These are phyloP conservation scores for Pseudolycoriella hygida DNA, from an alignment of 2,888 invertebrate genomes.

Conservation along the genomic window DNA sequence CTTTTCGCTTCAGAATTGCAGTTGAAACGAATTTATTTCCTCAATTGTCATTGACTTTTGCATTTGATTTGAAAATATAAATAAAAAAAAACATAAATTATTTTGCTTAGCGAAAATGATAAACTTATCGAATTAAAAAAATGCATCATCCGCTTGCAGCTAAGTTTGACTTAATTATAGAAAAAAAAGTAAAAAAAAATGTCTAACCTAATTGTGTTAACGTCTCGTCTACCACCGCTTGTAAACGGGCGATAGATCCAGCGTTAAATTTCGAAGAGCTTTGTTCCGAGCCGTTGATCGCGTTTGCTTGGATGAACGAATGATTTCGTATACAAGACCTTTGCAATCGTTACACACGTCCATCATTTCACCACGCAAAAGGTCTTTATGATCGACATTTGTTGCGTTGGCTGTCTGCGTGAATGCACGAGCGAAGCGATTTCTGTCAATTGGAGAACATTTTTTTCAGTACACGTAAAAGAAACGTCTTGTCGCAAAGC, in stretches of 20 bases:
- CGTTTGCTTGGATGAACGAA: slow-evolving; percentile 70
- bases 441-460: slow-evolving; percentile 27
- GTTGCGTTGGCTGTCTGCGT: slow-evolving; percentile 33
- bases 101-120: too few relatives aligned
- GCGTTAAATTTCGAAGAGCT: slow-evolving; percentile 61
- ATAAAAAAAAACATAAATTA: too few relatives aligned
- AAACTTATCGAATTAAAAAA: too few relatives aligned
- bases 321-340: slow-evolving; percentile 84
- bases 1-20: too few relatives aligned
- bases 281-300: slow-evolving; percentile 69
- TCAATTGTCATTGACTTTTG: too few relatives aligned
- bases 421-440: slow-evolving; percentile 42
- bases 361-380: slow-evolving; percentile 63
- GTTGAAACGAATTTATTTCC: too few relatives aligned
- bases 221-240: slow-evolving; percentile 21
- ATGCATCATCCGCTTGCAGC: too few relatives aligned
- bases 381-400: slow-evolving; percentile 32
- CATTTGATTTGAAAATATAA: too few relatives aligned
- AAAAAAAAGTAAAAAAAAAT: too few relatives aligned
- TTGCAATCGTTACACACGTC: slow-evolving; percentile 90
- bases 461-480: neutral
- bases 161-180: too few relatives aligned
- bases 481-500: slow-evolving; percentile 7
- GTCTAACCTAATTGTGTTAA: too few relatives aligned
- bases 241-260: slow-evolving; percentile 71